These are phyloP conservation scores for Arctocebus calabarensis DNA, from an alignment of 2,797 vertebrate genomes.

Conservation along the genomic window DNA sequence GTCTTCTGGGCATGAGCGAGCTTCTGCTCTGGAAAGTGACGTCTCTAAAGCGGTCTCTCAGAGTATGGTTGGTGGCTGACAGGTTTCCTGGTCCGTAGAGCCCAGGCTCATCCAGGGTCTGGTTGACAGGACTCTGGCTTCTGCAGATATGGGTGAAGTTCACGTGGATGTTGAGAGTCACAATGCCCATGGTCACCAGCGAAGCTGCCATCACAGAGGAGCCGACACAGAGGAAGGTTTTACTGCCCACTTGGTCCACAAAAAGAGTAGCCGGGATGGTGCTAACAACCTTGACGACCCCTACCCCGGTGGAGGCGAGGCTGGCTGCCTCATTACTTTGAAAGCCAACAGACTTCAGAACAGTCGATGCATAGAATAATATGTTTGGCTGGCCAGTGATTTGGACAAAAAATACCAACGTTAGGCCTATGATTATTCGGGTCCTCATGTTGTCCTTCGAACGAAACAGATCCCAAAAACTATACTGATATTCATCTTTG, in stretches of 20 bases:
- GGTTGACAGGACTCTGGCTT: constrained; percentile 85
- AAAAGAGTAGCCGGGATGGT: constrained; percentile 94
- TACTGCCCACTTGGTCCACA: constrained; percentile 95
- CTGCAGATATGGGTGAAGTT: constrained; percentile 93
- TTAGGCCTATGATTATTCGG: constrained; percentile 93
- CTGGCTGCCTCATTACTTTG: constrained; percentile 95
- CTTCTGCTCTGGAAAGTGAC: constrained; percentile 65
- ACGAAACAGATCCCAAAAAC: constrained; percentile 93
- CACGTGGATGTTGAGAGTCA: constrained; percentile 92
- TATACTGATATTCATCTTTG: constrained; percentile 93
- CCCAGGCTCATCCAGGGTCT: constrained; percentile 73
- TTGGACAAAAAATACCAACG: constrained; percentile 95
- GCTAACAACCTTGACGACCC: constrained; percentile 94
- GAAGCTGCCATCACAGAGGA: constrained; percentile 94
- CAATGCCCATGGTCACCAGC: constrained; percentile 90
- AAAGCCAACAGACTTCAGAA: constrained; percentile 96
- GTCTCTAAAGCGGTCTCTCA: constrained; percentile 79
- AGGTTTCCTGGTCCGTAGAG: constrained; percentile 78
- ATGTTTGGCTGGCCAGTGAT: constrained; percentile 97
- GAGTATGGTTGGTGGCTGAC: constrained; percentile 79
- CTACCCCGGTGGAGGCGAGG: constrained; percentile 95
- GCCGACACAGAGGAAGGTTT: constrained; percentile 94
- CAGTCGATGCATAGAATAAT: constrained; percentile 95
- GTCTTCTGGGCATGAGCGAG: constrained; percentile 46
- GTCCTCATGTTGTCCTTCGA: constrained; percentile 94